Conservation (phyloP, 2,797 vertebrate species). For the Protosalanx chinensis region DNA sequence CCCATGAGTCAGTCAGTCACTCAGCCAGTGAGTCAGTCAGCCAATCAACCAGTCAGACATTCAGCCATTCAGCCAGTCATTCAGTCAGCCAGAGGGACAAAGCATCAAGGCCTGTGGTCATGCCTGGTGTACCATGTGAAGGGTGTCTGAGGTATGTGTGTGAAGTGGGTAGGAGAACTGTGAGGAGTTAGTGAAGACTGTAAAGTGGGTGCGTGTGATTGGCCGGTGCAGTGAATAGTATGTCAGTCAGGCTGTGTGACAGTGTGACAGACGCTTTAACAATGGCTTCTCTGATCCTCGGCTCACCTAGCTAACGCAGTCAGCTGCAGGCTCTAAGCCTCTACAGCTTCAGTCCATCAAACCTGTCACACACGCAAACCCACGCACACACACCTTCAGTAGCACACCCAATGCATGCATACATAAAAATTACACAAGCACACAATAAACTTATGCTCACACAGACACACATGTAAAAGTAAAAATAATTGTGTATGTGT, state of each 20-base stretch:
- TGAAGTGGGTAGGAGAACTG: slow-evolving; percentile 18
- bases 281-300: slow-evolving; percentile 7
- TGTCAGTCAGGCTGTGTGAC: slow-evolving; percentile 19
- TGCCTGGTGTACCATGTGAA: slow-evolving; percentile 57
- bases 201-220: slow-evolving; percentile 17
- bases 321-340: slow-evolving; percentile 4
- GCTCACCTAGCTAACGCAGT: slow-evolving; percentile 5
- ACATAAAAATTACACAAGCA: not conserved
- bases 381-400: not conserved
- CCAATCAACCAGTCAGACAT: too few relatives aligned
- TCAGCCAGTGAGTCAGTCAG: too few relatives aligned
- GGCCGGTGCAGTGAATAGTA: slow-evolving; percentile 27
- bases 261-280: slow-evolving; percentile 27
- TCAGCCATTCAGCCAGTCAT: too few relatives aligned
- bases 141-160: slow-evolving; percentile 37
- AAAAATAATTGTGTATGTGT: slow-evolving; percentile 14
- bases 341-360: slow-evolving; percentile 8
- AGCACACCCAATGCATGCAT: not conserved
- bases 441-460: not conserved
- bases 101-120: slow-evolving; percentile 54
- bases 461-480: not conserved
- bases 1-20: not conserved
- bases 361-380: not conserved
- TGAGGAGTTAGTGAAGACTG: slow-evolving; percentile 23
- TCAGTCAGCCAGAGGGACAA: slow-evolving; percentile 58